Base-by-base conservation (phyloP, 1,140 invertebrate genomes). In the Aphaenogaster floridana region DNA sequence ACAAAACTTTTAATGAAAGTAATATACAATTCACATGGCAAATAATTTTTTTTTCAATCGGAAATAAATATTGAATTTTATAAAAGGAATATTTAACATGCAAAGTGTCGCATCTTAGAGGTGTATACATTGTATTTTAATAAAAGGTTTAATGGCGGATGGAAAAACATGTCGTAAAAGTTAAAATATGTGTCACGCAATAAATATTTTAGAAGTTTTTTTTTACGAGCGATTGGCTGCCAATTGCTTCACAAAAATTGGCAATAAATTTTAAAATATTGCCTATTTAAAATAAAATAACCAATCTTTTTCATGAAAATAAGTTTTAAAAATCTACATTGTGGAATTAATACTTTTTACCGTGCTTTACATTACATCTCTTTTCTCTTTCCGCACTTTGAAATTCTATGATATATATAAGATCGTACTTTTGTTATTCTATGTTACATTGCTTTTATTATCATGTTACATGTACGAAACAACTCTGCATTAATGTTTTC, bases 81-180 rank as follows among this genome's bases (percentile, higher is more conserved):
- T 13, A 57, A n/a, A 57, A 76, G 15, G 6, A 57, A 76, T 39
- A 74, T 57, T 76, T 15, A 76, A 57, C 9, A 39, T 28, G 36
- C 11, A 42, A 76, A 42, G 1, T 76, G 28, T 42, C n/a, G n/a
- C 2, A 57, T 15, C 7, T 72, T 50, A 71, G 15, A 34, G 17
- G 6, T 34, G 4, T 21, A 52, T n/a, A 59, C 21, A 76, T 21
- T 59, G n/a, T 21, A 66, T 54, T n/a, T 36, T 54, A 5, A n/a
- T n/a, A 76, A 76, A 52, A 15, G 13, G 8, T 76, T 57, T 59
- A 4, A 42, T n/a, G 6, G 17, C 17, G 2, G 5, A 54, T 34
- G 42, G 17, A 57, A 21, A 57, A 57, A 57, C 52, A 21, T 21
- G 52, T 28, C 36, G n/a, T 76, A 61, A 77, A 74, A 61, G 7